Conservation (phyloP, 2,888 invertebrate species). For the Drosophila quinaria region DNA sequence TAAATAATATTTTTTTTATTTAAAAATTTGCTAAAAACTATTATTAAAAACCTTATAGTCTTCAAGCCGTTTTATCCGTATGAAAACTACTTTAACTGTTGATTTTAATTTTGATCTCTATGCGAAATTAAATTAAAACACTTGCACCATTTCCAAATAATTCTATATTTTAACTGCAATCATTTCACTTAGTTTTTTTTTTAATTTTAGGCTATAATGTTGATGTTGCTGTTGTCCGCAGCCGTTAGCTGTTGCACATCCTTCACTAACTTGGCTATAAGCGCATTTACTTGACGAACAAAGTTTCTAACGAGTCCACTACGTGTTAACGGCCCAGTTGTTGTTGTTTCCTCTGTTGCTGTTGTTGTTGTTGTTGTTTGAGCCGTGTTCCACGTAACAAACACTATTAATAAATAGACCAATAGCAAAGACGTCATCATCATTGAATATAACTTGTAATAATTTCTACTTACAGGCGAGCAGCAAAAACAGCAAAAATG, state of each 20-base stretch:
- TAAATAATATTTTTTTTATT: no score
- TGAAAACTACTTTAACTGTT: no score
- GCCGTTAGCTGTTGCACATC: slow-evolving; percentile 27
- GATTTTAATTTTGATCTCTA: no score
- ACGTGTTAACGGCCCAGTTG: slow-evolving; percentile 14
- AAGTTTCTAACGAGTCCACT: slow-evolving; percentile 47
- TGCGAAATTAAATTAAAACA: background rate
- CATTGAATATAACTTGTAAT: background rate
- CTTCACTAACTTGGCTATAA: slow-evolving; percentile 42
- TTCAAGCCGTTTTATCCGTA: no score
- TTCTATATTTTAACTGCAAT: background rate
- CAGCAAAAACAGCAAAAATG: slow-evolving; percentile 15
- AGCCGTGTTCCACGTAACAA: slow-evolving; percentile 5
- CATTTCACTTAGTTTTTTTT: background rate
- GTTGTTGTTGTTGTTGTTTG: slow-evolving; percentile 14
- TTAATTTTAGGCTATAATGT: slow-evolving; percentile 8
- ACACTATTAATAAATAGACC: slow-evolving; percentile 12
- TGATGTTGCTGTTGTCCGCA: background rate
- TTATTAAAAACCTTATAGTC: no score
- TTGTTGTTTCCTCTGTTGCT: background rate
- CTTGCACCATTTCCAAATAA: background rate
- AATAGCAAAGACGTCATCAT: background rate
- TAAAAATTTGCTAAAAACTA: no score
- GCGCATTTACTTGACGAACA: slow-evolving; percentile 42
- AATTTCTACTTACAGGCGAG: slow-evolving; percentile 50